Evolutionary conservation across 2,797 vertebrate genomes (phyloP).

Genomic region (Sebastes itinus): DNA sequence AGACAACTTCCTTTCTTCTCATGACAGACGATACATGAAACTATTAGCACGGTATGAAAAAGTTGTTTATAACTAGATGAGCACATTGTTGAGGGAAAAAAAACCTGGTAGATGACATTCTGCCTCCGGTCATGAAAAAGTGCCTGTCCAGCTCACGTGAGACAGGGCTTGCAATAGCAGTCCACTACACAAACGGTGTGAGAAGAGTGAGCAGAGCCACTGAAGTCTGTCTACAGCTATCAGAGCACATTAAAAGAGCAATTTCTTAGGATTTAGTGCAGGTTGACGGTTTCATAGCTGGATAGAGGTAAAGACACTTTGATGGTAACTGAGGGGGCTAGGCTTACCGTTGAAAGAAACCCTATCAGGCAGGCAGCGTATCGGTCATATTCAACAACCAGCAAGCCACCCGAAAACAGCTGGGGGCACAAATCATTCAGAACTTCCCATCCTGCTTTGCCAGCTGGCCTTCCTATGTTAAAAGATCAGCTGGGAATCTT

Average conservation of each 20-base stretch:
- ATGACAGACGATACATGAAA: slow-evolving; percentile 20
- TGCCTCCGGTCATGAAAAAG: slow-evolving; percentile 49
- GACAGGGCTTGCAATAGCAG: slow-evolving; percentile 85
- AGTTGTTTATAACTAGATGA: slow-evolving; percentile 6
- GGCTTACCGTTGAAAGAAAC: slow-evolving; percentile 30
- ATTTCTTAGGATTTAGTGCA: slow-evolving; percentile 77
- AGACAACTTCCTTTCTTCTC: slow-evolving; percentile 14
- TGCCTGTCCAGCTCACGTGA: slow-evolving; percentile 80
- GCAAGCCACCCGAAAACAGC: slow-evolving; percentile 5
- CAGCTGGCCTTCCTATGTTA: slow-evolving; percentile 23
- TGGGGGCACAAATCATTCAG: neutral
- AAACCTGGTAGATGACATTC: slow-evolving; percentile 23
- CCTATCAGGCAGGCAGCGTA: neutral
- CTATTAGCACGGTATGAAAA: slow-evolving; percentile 9
- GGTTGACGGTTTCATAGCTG: slow-evolving; percentile 63
- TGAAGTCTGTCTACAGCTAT: slow-evolving; percentile 25
- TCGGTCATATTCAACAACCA: slow-evolving; percentile 37
- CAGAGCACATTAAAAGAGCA: slow-evolving; percentile 40
- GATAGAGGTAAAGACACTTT: neutral
- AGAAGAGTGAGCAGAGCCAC: slow-evolving; percentile 48
- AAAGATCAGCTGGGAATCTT: slow-evolving; percentile 13
- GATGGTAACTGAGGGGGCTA: slow-evolving; percentile 60
- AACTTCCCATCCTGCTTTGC: neutral
- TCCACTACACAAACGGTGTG: slow-evolving; percentile 49
- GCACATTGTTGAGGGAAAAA: neutral